Conservation (phyloP, 1,140 invertebrate genomes). For the Lucilia cuprina region DNA sequence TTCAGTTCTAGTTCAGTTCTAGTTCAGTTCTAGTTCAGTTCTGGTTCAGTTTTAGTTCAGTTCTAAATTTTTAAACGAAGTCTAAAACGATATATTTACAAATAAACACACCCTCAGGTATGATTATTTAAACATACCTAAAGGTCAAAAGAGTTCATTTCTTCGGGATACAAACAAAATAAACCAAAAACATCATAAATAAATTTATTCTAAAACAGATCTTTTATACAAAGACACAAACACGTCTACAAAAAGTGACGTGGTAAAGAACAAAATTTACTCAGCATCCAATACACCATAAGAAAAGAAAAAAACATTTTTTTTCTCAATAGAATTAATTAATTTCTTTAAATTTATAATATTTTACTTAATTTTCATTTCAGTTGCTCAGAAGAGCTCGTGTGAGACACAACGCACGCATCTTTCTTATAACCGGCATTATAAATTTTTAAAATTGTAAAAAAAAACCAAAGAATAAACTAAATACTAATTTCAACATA, state of each 20-base stretch:
- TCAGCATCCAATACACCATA: neutral
- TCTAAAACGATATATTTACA: too few relatives aligned
- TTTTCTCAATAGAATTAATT: neutral
- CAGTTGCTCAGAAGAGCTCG: neutral
- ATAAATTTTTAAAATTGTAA: neutral
- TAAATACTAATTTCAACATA: neutral
- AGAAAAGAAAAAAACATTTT: neutral
- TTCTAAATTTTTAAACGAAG: too few relatives aligned
- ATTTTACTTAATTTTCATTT: constrained; percentile 19
- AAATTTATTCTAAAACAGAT: neutral
- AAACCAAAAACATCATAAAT: neutral
- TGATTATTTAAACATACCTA: neutral
- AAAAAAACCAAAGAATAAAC: neutral
- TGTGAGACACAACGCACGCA: neutral
- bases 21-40: too few relatives aligned
- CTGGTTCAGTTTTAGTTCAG: too few relatives aligned
- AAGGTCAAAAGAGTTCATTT: constrained; percentile 7
- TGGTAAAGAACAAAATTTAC: neutral
- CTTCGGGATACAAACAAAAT: neutral
- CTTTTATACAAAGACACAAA: neutral
- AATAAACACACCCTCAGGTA: too few relatives aligned
- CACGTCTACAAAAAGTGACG: constrained; percentile 1
- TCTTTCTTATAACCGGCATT: neutral
- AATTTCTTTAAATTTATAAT: neutral
- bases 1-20: too few relatives aligned